Evolutionary conservation across 2,113 vertebrate genomes (phyloP).

Genomic region (Pongo abelii): DNA sequence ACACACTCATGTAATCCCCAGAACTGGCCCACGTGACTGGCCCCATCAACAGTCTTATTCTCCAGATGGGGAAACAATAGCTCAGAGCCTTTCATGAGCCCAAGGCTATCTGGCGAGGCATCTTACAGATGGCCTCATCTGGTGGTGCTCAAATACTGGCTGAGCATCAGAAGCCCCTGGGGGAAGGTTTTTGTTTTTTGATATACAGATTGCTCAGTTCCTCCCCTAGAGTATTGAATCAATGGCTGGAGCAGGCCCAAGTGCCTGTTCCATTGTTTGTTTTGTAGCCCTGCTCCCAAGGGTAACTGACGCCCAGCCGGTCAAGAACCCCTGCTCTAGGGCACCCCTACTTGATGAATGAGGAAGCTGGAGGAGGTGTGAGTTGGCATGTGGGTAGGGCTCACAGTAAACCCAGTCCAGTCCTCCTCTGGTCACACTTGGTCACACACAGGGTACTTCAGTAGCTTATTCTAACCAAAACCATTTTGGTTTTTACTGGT

Average conservation of each 20-base stretch:
- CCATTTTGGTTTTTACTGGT: neutral
- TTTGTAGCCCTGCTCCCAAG: neutral
- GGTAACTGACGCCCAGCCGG: neutral
- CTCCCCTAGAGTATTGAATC: neutral
- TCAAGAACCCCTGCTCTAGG: neutral
- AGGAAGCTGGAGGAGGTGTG: neutral
- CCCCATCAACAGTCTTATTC: too few relatives aligned
- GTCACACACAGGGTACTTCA: neutral
- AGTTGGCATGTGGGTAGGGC: neutral
- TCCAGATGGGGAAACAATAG: neutral
- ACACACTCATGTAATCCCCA: neutral
- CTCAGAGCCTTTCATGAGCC: neutral
- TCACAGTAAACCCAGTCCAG: neutral
- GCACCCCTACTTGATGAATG: too few relatives aligned
- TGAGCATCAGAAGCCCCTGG: neutral
- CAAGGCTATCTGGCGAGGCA: neutral
- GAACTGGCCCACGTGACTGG: rapidly evolving
- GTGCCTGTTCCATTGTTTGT: too few relatives aligned
- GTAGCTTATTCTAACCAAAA: neutral
- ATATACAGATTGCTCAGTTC: neutral
- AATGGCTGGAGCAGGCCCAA: neutral
- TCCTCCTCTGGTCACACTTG: neutral
- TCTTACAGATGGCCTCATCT: rapidly evolving
- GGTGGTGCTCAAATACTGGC: neutral
- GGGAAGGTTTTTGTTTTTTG: neutral